Conservation (phyloP, 1,140 invertebrate genomes). For the Drosophila athabasca region DNA sequence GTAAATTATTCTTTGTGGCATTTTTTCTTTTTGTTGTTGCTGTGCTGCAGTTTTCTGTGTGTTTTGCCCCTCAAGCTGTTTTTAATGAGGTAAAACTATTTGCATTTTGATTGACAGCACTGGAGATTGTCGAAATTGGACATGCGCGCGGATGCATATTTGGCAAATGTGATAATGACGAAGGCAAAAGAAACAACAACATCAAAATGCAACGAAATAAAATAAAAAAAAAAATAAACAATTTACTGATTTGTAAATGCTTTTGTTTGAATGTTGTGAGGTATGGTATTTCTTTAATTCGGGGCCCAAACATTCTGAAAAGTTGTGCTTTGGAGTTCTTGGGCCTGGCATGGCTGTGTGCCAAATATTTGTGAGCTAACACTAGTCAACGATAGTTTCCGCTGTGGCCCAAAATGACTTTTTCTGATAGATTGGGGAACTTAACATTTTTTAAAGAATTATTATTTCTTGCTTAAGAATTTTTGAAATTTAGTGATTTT, state of each 20-base stretch:
- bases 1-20: conserved; percentile 65
- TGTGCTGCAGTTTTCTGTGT: conserved; percentile 1
- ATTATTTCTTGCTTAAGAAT: too few relatives aligned
- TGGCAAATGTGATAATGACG: conserved; percentile 73
- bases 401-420: too few relatives aligned
- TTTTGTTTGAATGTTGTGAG: conserved; percentile 32
- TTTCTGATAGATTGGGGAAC: too few relatives aligned
- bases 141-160: conserved; percentile 66
- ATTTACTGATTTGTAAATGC: conserved; percentile 1
- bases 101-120: conserved; percentile 80
- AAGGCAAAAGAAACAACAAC: conserved; percentile 4
- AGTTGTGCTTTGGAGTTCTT: neutral
- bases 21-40: conserved; percentile 32
- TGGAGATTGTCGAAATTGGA: conserved; percentile 70
- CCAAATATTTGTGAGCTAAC: conserved; percentile 33
- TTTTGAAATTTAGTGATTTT: too few relatives aligned
- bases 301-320: neutral
- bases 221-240: conserved; percentile 11
- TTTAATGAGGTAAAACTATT: conserved; percentile 73
- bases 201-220: conserved; percentile 22
- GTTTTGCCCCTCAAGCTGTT: conserved; percentile 16
- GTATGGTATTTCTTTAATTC: conserved; percentile 7
- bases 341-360: conserved; percentile 28
- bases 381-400: too few relatives aligned
- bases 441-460: too few relatives aligned